Conservation (phyloP, 2,797 vertebrate species). For the Bovichtus variegatus region DNA sequence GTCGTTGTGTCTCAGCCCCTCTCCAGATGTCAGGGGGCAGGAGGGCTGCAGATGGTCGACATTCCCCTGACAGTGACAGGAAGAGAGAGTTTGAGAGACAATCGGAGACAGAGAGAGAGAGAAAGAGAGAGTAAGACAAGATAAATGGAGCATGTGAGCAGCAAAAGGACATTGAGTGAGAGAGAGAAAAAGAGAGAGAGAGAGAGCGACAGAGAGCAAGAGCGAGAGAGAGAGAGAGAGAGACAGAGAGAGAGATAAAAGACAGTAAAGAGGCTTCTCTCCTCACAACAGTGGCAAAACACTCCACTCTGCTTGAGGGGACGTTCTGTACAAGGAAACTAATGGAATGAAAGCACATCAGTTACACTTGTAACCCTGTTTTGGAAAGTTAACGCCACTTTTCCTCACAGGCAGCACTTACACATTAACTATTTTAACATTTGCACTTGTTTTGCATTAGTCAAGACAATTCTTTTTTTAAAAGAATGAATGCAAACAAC, state of each 20-base stretch:
- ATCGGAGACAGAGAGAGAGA: neutral
- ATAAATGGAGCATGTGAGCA: conserved; percentile 40
- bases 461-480: neutral
- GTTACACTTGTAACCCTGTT: conserved; percentile 17
- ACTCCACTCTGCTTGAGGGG: conserved; percentile 52
- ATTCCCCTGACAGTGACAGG: conserved; percentile 72
- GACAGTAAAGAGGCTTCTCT: conserved; percentile 42
- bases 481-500: neutral
- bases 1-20: conserved; percentile 55
- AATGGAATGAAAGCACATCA: conserved; percentile 55
- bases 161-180: conserved; percentile 12
- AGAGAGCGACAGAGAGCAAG: neutral
- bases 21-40: conserved; percentile 78
- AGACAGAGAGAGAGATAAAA: conserved; percentile 40
- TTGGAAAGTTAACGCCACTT: conserved; percentile 9
- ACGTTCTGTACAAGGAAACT: conserved; percentile 41
- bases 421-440: conserved; percentile 11
- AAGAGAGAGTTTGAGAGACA: conserved; percentile 54
- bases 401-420: neutral
- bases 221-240: conserved; percentile 6
- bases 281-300: conserved; percentile 44
- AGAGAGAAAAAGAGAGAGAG: neutral
- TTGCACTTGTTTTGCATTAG: neutral
- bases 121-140: conserved; percentile 2
- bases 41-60: conserved; percentile 77